Percentiles rank a stretch among this genome's conserved stretches.
These are phyloP conservation scores for Dermochelys coriacea DNA, from an alignment of 2,797 vertebrate species.

Conservation along the genomic window DNA sequence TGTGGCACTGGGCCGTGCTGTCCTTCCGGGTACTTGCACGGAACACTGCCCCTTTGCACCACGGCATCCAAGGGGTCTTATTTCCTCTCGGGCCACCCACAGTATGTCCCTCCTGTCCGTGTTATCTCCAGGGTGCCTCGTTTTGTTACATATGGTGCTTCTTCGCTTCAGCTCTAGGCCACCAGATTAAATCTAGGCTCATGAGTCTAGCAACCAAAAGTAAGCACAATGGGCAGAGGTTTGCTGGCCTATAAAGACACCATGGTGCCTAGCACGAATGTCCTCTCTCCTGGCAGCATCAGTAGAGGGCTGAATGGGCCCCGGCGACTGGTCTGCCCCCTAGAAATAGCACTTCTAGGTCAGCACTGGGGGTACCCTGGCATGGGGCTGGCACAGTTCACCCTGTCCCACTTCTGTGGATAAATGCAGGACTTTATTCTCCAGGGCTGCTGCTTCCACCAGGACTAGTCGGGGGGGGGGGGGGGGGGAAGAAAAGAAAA, in stretches of 20 bases:
- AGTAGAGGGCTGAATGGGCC: not conserved
- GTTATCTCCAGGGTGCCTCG: too few species aligned
- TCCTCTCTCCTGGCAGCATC: not conserved
- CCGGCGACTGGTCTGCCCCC: not conserved
- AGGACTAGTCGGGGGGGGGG: not conserved
- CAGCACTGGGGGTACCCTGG: rapidly evolving
- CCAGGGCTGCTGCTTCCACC: not conserved
- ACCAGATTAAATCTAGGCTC: not conserved
- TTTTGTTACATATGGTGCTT: too few species aligned
- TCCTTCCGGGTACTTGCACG: not conserved
- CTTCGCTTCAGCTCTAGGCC: not conserved
- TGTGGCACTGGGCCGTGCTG: too few species aligned
- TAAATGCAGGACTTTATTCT: conserved; percentile 21
- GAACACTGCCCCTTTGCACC: too few species aligned
- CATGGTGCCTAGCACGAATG: not conserved
- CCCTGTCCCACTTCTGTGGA: rapidly evolving
- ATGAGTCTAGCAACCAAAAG: not conserved
- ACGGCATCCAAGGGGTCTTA: not conserved
- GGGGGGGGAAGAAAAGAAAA: conserved; percentile 32
- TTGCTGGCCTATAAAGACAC: not conserved
- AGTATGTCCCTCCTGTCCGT: too few species aligned
- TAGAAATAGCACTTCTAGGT: not conserved
- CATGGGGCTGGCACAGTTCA: not conserved
- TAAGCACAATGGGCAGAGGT: not conserved
- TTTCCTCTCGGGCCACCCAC: not conserved